These are phyloP conservation scores for Urosaurus nigricauda DNA, from an alignment of 2,797 vertebrate genomes.

Conservation along the genomic window DNA sequence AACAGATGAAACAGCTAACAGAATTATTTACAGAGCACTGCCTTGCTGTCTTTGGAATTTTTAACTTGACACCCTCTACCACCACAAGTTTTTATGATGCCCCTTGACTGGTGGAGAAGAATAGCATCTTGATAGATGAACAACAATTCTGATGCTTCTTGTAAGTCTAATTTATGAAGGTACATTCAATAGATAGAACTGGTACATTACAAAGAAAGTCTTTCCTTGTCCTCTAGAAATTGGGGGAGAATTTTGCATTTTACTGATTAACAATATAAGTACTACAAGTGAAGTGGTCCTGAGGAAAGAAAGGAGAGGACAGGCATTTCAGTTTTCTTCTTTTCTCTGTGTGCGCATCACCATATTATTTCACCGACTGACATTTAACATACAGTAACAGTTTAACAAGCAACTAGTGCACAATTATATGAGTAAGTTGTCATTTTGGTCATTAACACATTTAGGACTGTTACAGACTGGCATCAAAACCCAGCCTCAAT, in stretches of 20 bases:
- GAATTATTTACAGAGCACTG: neutral
- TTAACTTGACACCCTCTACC: neutral
- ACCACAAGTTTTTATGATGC: neutral
- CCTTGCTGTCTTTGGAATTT: neutral
- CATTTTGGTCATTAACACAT: neutral
- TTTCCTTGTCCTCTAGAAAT: neutral
- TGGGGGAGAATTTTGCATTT: neutral
- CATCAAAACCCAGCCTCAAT: too few species aligned
- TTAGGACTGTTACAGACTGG: constrained; percentile 8
- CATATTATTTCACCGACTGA: neutral
- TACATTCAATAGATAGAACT: neutral
- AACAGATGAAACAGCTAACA: neutral
- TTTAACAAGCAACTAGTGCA: neutral
- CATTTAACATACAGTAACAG: neutral
- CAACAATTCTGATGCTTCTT: neutral
- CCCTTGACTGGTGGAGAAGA: neutral
- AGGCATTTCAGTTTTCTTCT: neutral
- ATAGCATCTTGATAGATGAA: neutral
- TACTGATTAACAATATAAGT: neutral
- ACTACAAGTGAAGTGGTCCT: neutral
- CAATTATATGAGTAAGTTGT: neutral
- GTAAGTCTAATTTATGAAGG: neutral
- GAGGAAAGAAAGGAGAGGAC: neutral
- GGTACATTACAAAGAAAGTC: neutral
- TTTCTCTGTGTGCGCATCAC: neutral